These are phyloP conservation scores for Cheilosia urbana DNA, from an alignment of 2,888 invertebrate genomes.

Conservation along the genomic window DNA sequence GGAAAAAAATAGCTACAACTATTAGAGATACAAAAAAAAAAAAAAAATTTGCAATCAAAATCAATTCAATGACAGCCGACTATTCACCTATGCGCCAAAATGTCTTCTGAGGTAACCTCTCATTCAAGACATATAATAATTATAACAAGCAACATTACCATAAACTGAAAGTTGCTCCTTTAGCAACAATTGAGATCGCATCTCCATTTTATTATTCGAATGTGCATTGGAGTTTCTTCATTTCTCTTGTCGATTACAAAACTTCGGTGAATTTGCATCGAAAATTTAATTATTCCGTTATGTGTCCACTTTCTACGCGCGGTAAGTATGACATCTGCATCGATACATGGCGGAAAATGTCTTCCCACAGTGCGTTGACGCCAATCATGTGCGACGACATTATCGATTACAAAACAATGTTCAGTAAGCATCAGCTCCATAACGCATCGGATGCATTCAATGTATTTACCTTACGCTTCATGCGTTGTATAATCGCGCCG, in stretches of 20 bases:
- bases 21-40: no score
- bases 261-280: conserved; percentile 48
- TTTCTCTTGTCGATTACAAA: conserved; percentile 43
- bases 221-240: conserved; percentile 41
- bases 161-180: conserved; percentile 32
- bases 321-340: conserved; percentile 12
- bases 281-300: conserved; percentile 51
- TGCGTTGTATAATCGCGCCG: conserved; percentile 34
- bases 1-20: no score
- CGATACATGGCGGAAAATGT: conserved; percentile 18
- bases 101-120: background rate
- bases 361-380: conserved; percentile 10
- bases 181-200: conserved; percentile 12
- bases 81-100: background rate
- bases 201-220: conserved; percentile 39
- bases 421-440: conserved; percentile 11
- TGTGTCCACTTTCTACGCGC: conserved; percentile 32
- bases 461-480: background rate
- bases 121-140: background rate
- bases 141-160: conserved; percentile 7
- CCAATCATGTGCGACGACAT: conserved; percentile 15
- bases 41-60: no score
- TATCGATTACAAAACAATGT: conserved; percentile 32
- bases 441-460: conserved; percentile 30
- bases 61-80: no score